These are phyloP conservation scores for Mellilla xanthometata DNA, from an alignment of 2,888 invertebrate species.

Conservation along the genomic window DNA sequence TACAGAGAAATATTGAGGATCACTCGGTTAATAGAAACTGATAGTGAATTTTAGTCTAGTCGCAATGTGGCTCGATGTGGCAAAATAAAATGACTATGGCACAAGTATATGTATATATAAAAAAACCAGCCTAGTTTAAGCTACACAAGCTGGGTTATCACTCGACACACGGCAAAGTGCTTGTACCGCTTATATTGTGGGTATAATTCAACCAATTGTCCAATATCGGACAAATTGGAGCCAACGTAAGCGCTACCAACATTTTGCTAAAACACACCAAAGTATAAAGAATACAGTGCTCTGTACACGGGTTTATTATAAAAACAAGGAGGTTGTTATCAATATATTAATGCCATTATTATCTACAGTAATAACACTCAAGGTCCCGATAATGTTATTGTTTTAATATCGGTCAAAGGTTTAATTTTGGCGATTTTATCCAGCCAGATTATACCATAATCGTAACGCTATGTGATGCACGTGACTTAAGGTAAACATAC, in stretches of 20 bases:
- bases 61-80: conserved; percentile 43
- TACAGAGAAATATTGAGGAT: too few species aligned
- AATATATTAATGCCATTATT: background rate
- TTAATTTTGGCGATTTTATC: background rate
- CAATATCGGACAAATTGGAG: background rate
- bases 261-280: conserved; percentile 12
- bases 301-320: background rate
- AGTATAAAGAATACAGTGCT: conserved; percentile 17
- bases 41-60: background rate
- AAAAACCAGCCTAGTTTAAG: conserved; percentile 48
- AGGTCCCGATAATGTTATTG: background rate
- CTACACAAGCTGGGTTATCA: conserved; percentile 61
- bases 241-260: conserved; percentile 5
- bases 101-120: conserved; percentile 41
- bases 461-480: background rate
- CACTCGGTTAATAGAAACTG: too few species aligned
- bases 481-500: background rate
- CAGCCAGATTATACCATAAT: too few species aligned
- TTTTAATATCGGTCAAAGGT: background rate
- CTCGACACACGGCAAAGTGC: conserved; percentile 40
- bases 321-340: background rate
- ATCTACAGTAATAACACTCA: background rate
- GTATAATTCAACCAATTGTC: background rate
- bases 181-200: conserved; percentile 30
- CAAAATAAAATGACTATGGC: conserved; percentile 50